These are phyloP conservation scores for Pavo muticus DNA, from an alignment of 2,113 vertebrate species.

Conservation along the genomic window DNA sequence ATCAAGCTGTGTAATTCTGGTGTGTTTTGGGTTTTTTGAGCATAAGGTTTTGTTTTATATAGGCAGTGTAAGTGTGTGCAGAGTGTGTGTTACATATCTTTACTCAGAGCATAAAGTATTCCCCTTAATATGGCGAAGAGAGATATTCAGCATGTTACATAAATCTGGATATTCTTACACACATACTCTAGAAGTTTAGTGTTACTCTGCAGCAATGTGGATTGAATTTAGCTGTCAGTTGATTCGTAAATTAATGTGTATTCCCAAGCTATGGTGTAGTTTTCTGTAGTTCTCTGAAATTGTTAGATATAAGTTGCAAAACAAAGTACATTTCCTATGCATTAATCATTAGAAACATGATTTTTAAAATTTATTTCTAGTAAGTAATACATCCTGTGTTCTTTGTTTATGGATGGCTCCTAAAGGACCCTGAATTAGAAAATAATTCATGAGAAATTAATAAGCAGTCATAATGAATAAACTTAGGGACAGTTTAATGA, in stretches of 20 bases:
- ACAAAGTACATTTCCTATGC: background rate
- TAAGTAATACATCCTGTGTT: conserved; percentile 44
- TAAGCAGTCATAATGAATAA: conserved; percentile 73
- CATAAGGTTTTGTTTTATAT: background rate
- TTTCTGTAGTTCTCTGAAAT: background rate
- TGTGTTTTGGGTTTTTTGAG: background rate
- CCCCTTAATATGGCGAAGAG: background rate
- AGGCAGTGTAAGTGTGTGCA: background rate
- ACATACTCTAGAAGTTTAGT: background rate
- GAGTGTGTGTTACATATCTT: background rate
- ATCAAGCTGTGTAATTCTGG: background rate
- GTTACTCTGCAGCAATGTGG: background rate
- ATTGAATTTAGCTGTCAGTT: background rate
- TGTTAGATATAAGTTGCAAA: conserved; percentile 9
- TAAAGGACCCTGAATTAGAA: conserved; percentile 49
- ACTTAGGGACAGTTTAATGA: conserved; percentile 73
- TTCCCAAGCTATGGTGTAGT: background rate
- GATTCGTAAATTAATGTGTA: background rate
- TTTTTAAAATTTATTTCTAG: conserved; percentile 49
- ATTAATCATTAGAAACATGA: conserved; percentile 22
- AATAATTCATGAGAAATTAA: conserved; percentile 76
- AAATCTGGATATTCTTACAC: background rate
- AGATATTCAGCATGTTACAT: background rate
- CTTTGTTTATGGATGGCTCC: conserved; percentile 49
- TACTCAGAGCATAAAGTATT: background rate